A percentile compares a stretch with the other conserved stretches of the same genome.
phyloP scores from a whole-genome alignment of 1,140 invertebrate species.

The Rhysida immarginata region DNA sequence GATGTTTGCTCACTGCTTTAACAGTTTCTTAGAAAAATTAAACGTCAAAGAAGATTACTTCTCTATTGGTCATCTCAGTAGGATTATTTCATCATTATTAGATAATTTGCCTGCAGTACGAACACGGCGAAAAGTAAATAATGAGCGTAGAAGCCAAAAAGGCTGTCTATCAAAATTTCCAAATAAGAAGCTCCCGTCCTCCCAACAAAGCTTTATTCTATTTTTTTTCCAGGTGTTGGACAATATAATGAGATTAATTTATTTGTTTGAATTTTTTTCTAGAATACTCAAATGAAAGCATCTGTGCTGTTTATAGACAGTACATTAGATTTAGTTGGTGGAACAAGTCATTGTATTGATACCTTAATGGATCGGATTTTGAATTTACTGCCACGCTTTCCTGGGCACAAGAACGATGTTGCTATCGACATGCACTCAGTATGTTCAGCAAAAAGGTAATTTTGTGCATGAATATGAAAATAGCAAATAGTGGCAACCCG shows the following conservation, averaged over 20 bases:
- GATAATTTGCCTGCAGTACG: conserved; percentile 11
- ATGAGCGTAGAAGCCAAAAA: too few species aligned
- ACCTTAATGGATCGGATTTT: conserved; percentile 25
- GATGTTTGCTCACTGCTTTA: conserved; percentile 21
- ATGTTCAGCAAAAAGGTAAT: conserved; percentile 20
- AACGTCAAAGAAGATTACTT: conserved; percentile 26
- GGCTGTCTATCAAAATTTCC: too few species aligned
- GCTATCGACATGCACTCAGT: conserved; percentile 23
- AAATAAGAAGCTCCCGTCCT: too few species aligned
- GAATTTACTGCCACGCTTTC: conserved; percentile 22
- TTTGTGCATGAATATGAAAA: too few species aligned
- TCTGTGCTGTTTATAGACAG: conserved; percentile 27
- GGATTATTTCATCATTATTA: conserved; percentile 24
- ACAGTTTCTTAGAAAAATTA: conserved; percentile 22
- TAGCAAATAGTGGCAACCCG: too few species aligned
- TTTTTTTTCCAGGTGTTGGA: background rate
- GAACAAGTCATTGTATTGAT: conserved; percentile 22
- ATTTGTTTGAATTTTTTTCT: conserved; percentile 12
- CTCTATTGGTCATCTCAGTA: conserved; percentile 24
- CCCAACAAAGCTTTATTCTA: background rate
- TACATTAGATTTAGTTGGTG: conserved; percentile 24
- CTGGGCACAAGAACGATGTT: conserved; percentile 25
- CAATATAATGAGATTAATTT: background rate
- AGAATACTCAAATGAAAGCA: conserved; percentile 21
- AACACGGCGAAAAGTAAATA: conserved; percentile 10